A percentile compares a stretch with the other conserved stretches of the same genome.
phyloP scores from a whole-genome alignment of 1,140 invertebrate genomes.

The Chrysoperla carnea region DNA sequence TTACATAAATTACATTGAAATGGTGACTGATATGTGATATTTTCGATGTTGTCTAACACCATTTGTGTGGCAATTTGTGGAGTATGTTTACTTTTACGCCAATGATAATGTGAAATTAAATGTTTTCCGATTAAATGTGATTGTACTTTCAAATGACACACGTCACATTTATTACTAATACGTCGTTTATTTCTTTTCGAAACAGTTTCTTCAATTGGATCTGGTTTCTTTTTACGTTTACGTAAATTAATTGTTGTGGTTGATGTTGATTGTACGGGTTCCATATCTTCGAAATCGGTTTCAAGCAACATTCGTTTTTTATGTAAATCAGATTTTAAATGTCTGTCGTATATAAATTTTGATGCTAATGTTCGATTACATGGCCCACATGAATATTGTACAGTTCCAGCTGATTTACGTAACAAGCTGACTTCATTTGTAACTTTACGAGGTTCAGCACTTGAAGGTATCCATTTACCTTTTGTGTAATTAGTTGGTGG shows the following conservation, averaged over 20 bases:
- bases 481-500: neutral
- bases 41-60: slow-evolving; percentile 56
- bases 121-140: slow-evolving; percentile 60
- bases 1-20: slow-evolving; percentile 69
- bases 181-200: slow-evolving; percentile 26
- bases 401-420: slow-evolving; percentile 23
- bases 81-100: slow-evolving; percentile 39
- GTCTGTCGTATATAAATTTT: slow-evolving; percentile 52
- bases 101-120: slow-evolving; percentile 68
- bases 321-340: slow-evolving; percentile 53
- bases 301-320: slow-evolving; percentile 47
- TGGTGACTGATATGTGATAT: slow-evolving; percentile 57
- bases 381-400: slow-evolving; percentile 60
- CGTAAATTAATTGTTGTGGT: neutral
- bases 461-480: no score
- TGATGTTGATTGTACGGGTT: slow-evolving; percentile 17
- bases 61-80: slow-evolving; percentile 31
- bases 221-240: neutral
- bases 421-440: slow-evolving; percentile 8
- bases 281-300: slow-evolving; percentile 36
- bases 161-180: slow-evolving; percentile 39
- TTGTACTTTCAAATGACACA: slow-evolving; percentile 47
- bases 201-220: slow-evolving; percentile 1
- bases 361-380: slow-evolving; percentile 57
- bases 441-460: no score